Percentiles rank a stretch among this genome's conserved stretches.
Conservation (phyloP, 2,888 invertebrate genomes). For the Drosophila mimetica region DNA sequence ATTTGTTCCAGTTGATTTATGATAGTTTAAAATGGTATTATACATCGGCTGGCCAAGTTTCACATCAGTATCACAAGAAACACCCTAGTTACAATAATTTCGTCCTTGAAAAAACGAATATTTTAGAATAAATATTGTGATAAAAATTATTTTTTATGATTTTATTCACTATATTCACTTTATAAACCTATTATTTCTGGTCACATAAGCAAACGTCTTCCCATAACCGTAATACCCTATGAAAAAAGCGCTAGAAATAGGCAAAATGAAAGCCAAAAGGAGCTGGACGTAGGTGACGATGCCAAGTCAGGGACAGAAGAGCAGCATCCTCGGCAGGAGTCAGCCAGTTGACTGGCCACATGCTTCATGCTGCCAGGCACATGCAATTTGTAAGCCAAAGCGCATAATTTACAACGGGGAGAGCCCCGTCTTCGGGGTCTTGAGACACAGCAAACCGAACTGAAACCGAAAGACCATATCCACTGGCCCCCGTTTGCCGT, state of each 20-base stretch:
- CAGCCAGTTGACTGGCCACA: slow-evolving; percentile 62
- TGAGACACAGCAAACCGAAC: slow-evolving; percentile 10
- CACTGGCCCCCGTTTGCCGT: slow-evolving; percentile 9
- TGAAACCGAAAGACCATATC: neutral
- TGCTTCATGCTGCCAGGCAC: slow-evolving; percentile 64
- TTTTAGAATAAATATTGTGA: too few relatives aligned
- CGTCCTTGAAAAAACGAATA: too few relatives aligned
- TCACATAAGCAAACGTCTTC: neutral
- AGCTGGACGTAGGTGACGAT: slow-evolving; percentile 36
- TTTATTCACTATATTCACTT: too few relatives aligned
- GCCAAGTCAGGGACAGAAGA: slow-evolving; percentile 40
- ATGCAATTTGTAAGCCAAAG: slow-evolving; percentile 78
- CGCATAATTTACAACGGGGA: slow-evolving; percentile 77
- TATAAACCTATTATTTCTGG: too few relatives aligned
- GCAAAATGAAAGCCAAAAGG: neutral
- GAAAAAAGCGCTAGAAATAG: neutral
- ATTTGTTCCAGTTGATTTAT: too few relatives aligned
- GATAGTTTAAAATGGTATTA: too few relatives aligned
- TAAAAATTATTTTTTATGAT: too few relatives aligned
- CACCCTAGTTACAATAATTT: too few relatives aligned
- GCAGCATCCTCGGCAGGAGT: slow-evolving; percentile 28
- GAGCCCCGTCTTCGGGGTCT: slow-evolving; percentile 42
- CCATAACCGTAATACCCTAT: neutral
- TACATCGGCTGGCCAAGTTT: too few relatives aligned
- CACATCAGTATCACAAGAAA: too few relatives aligned